Evolutionary conservation across 2,888 invertebrate genomes (phyloP), one percentile per base, ranked within the genome.

Genomic region (Steinernema hermaphroditum): DNA sequence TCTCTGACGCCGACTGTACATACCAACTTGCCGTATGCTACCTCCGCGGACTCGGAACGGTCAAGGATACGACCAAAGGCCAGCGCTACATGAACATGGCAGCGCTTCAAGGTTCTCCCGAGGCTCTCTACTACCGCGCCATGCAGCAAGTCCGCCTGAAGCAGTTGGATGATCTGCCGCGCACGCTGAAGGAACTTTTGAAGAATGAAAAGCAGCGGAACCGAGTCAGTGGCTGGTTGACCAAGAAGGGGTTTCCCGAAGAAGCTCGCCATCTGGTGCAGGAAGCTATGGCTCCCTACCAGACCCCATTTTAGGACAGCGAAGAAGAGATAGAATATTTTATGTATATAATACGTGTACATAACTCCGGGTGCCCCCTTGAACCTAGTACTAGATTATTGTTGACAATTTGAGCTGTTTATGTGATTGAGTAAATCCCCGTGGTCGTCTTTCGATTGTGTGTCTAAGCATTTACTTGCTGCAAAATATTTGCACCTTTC

Each of bases 341-440:
- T 37, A 37, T n/a, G 62, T 62, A 27, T 62, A 62, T 37, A 62
- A 29, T 62, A 62, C 62, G 62, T 62, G 62, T 62, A 62, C 29
- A 62, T 62, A 62, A 9, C 32, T 24, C 62, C 62, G 62, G 62
- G 62, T 62, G 22, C 12, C 32, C 29, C 62, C 24, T 62, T 46
- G 16, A 6, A 46, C 46, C 46, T 46, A 16, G 6, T 19, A 46
- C 22, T 46, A 46, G 46, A 46, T 6, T 46, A 46, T 46, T 46
- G 46, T 46, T 46, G 46, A 46, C 46, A 46, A 19, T 46, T 46
- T 46, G 16, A 46, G 46, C 16, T 46, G n/a, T 16, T 46, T 16
- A 46, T 46, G 46, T 46, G 46, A 19, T 19, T 6, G 4, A 46
- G 22, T 46, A 19, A 46, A 46, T 16, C 46, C 46, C 4, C 16